These are phyloP conservation scores for Ochropacha duplaris DNA, from an alignment of 2,888 invertebrate species.

Conservation along the genomic window DNA sequence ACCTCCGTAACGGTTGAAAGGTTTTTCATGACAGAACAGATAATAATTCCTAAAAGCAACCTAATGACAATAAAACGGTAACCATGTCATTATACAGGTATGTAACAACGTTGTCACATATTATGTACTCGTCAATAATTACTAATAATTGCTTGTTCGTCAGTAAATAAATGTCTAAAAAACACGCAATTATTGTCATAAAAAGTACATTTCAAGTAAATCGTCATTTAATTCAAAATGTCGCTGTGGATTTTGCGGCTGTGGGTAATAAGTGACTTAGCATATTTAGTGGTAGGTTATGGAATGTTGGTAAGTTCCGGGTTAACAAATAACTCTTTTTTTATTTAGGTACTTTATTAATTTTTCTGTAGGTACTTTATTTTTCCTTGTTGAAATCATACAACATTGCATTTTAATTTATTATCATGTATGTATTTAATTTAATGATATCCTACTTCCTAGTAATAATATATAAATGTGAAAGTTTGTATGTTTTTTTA, in stretches of 20 bases:
- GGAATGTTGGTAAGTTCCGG: background rate
- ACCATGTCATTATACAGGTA: background rate
- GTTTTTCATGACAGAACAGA: no score
- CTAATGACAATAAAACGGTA: background rate
- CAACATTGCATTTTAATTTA: no score
- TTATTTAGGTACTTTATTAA: no score
- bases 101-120: background rate
- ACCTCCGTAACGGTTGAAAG: no score
- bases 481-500: no score
- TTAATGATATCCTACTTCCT: no score
- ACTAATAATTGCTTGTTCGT: background rate
- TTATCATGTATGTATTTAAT: no score
- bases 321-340: background rate
- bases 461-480: no score
- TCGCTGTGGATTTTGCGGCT: background rate
- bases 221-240: background rate
- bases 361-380: no score
- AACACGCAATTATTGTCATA: background rate
- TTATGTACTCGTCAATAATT: background rate
- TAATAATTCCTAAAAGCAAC: background rate
- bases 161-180: background rate
- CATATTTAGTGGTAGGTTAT: background rate
- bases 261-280: background rate
- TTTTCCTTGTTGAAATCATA: no score
- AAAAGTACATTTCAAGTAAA: background rate